Conservation (phyloP, 2,888 invertebrate genomes). For the Dicyrtomina minuta region DNA sequence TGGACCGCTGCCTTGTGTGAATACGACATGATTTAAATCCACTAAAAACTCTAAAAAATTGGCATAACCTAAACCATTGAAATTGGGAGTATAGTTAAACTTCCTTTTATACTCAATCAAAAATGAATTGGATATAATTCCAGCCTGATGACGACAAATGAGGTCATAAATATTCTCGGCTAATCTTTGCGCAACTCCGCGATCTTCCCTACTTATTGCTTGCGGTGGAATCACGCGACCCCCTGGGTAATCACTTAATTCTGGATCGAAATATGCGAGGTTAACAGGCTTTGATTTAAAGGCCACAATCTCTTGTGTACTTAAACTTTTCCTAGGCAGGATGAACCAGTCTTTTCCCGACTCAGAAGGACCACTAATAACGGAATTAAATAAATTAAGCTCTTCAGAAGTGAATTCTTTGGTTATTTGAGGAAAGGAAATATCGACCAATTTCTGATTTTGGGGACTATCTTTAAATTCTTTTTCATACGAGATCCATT, state of each 20-base stretch:
- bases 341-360: constrained; percentile 25
- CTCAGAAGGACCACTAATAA: neutral
- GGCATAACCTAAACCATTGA: constrained; percentile 18
- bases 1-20: constrained; percentile 23
- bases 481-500: constrained; percentile 21
- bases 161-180: constrained; percentile 21
- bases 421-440: neutral
- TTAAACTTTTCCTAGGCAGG: constrained; percentile 12
- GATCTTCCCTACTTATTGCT: constrained; percentile 17
- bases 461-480: neutral
- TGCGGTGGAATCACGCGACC: constrained; percentile 23
- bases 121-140: constrained; percentile 6
- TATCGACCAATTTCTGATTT: neutral
- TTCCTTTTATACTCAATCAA: constrained; percentile 16
- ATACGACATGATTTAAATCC: constrained; percentile 28
- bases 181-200: constrained; percentile 24
- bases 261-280: constrained; percentile 28
- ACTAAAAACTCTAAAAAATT: constrained; percentile 17
- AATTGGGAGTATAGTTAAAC: constrained; percentile 20
- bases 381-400: constrained; percentile 19
- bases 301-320: constrained; percentile 10
- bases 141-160: constrained; percentile 10
- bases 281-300: constrained; percentile 13
- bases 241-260: constrained; percentile 1
- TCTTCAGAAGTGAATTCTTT: constrained; percentile 18